phyloP scores from a whole-genome alignment of 2,113 vertebrate species.

The Microcebus lehilahytsara region DNA sequence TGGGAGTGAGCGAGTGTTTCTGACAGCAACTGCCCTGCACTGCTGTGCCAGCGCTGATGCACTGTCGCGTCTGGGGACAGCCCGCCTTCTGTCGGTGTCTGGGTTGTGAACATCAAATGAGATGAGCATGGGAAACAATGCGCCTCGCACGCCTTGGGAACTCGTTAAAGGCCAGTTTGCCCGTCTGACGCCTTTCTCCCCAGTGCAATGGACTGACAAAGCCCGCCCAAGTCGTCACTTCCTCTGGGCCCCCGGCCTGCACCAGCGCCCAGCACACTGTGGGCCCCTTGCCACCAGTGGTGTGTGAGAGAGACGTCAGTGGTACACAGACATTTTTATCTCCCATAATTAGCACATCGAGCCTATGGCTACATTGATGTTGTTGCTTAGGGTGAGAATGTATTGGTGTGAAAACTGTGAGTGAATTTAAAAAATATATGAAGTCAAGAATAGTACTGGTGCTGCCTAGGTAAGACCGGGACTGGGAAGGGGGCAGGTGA shows the following conservation, averaged over 20 bases:
- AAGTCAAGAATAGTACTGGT: rapidly evolving
- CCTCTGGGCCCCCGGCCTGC: rapidly evolving
- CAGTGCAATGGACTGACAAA: rapidly evolving
- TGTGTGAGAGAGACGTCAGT: rapidly evolving
- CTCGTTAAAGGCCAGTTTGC: too few species aligned
- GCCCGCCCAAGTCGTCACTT: rapidly evolving
- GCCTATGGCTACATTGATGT: rapidly evolving
- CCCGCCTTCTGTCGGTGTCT: rapidly evolving
- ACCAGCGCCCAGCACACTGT: rapidly evolving
- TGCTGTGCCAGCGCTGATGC: rapidly evolving
- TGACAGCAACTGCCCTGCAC: background rate
- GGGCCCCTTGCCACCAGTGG: rapidly evolving
- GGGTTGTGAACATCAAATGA: background rate
- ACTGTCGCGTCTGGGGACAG: rapidly evolving
- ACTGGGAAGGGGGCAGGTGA: rapidly evolving
- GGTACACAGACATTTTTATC: rapidly evolving
- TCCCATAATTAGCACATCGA: rapidly evolving
- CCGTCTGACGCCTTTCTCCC: background rate
- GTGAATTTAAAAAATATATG: background rate
- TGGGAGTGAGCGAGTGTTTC: rapidly evolving
- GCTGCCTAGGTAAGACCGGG: background rate
- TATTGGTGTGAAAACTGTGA: background rate
- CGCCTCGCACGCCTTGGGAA: background rate
- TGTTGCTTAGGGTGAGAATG: background rate
- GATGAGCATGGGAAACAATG: background rate